phyloP scores from a whole-genome alignment of 2,113 vertebrate species.

The Centropus unirufus region DNA sequence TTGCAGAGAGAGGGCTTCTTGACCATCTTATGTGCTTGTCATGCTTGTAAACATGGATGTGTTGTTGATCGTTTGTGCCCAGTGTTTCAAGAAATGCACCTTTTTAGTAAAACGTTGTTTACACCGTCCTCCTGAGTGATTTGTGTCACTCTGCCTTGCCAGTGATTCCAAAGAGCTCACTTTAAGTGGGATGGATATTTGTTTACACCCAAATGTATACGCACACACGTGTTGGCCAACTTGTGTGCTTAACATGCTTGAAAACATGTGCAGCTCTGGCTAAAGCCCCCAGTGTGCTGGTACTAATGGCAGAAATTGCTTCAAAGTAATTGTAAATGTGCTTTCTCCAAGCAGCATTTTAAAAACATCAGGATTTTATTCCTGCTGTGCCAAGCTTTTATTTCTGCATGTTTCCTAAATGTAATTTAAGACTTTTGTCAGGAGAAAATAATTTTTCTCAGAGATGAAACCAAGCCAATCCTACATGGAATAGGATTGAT shows the following conservation, averaged over 20 bases:
- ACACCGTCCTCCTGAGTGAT: too few species aligned
- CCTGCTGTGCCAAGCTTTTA: accelerated
- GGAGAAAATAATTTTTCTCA: accelerated
- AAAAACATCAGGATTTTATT: neutral
- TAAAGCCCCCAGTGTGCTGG: accelerated
- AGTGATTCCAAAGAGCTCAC: too few species aligned
- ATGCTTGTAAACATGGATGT: neutral
- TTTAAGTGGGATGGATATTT: too few species aligned
- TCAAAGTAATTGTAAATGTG: neutral
- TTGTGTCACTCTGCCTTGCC: too few species aligned
- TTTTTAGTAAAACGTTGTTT: too few species aligned
- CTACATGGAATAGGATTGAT: accelerated
- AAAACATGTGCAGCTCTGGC: neutral
- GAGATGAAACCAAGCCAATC: neutral
- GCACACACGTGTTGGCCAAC: neutral
- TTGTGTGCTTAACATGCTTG: accelerated
- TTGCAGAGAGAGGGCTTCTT: neutral
- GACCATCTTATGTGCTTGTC: neutral
- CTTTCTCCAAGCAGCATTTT: neutral
- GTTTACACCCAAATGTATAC: accelerated
- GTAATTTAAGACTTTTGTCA: neutral
- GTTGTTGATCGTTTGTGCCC: too few species aligned
- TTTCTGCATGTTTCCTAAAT: neutral
- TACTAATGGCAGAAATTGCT: neutral
- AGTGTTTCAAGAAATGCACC: too few species aligned